Conservation (phyloP, 2,113 vertebrate genomes). For the Odocoileus virginianus region DNA sequence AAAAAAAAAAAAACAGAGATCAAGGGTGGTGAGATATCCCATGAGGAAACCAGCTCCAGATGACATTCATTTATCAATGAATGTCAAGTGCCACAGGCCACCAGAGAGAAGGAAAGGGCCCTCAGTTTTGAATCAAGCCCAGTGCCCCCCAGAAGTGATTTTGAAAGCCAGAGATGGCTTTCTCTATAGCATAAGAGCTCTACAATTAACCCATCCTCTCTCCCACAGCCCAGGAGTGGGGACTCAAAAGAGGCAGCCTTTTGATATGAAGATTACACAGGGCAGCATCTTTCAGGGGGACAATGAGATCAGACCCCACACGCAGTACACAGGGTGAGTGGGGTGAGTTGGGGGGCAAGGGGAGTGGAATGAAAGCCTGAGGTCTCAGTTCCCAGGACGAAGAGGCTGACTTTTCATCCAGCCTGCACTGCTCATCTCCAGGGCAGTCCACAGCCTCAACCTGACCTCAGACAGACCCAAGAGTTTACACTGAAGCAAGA, state of each 20-base stretch:
- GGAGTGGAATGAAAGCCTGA: background rate
- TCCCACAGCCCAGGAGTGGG: background rate
- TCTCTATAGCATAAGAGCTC: background rate
- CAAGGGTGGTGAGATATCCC: background rate
- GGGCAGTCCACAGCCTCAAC: background rate
- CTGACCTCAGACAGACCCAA: background rate
- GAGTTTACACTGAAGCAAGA: constrained; percentile 52
- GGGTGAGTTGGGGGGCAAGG: background rate
- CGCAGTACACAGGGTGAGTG: background rate
- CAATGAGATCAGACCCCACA: background rate
- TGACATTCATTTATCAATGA: background rate
- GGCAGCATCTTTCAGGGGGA: background rate
- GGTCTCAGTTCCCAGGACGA: background rate
- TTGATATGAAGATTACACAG: constrained; percentile 33
- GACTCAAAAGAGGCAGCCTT: background rate
- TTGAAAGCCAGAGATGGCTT: constrained; percentile 43
- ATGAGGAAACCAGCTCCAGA: background rate
- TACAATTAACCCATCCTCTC: background rate
- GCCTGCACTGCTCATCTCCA: background rate
- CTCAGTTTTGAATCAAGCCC: constrained; percentile 9
- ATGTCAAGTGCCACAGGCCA: background rate
- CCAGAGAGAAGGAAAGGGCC: background rate
- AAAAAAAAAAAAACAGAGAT: background rate
- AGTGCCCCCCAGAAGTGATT: background rate
- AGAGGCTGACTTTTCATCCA: background rate